Conservation (phyloP, 2,797 vertebrate species). For the Pristis pectinata region DNA sequence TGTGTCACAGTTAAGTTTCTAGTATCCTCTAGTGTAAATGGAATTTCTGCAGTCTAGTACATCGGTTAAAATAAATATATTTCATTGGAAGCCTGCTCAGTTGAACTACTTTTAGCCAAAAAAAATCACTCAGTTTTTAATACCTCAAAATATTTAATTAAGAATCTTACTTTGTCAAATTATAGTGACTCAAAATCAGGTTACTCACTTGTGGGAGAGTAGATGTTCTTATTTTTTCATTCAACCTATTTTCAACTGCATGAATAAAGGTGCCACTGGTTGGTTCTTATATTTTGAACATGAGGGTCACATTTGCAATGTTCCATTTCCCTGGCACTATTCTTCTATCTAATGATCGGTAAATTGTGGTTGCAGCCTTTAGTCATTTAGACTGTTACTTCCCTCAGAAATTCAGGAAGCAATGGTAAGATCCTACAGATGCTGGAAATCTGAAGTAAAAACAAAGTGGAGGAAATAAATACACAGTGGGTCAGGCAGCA, state of each 20-base stretch:
- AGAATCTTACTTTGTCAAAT: neutral
- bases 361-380: neutral
- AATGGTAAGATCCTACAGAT: neutral
- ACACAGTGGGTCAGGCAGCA: no score
- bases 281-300: neutral
- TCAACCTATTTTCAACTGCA: neutral
- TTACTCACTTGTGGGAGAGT: neutral
- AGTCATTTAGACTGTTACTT: neutral
- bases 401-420: neutral
- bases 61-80: neutral
- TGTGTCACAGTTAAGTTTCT: neutral
- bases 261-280: neutral
- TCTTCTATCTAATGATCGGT: neutral
- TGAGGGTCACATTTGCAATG: neutral
- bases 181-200: neutral
- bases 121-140: neutral
- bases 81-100: neutral
- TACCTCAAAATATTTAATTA: neutral
- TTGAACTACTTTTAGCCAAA: no score
- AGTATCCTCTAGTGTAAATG: neutral
- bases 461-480: no score
- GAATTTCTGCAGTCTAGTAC: neutral
- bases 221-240: neutral
- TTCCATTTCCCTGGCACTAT: neutral
- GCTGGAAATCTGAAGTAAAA: no score